Evolutionary conservation across 2,113 vertebrate genomes (phyloP), one percentile per base, ranked within the genome.

Genomic region (Motacilla tschutschensis): DNA sequence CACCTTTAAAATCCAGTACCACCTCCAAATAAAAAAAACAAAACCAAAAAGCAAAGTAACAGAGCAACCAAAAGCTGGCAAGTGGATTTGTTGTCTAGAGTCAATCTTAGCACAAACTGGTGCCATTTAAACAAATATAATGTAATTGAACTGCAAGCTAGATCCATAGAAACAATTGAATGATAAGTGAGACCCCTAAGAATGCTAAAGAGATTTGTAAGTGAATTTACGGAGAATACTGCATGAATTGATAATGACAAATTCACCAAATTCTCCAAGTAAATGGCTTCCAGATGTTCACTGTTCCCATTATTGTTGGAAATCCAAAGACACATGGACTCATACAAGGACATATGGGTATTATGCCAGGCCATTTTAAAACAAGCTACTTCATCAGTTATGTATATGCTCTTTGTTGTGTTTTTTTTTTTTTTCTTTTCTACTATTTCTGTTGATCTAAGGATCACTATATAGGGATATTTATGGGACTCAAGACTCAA

Each of bases 201-300:
- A 89, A 89, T 43, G 62, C 58, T 71, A 8, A 50, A 60, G 72
- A 91, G 59, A 82, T 83, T 48, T 5, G 3, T 83, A 65, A 69
- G 58, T 83, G 62, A 78, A n/a, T 84, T 89, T 78, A 33, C 43
- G 82, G 40, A 48, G n/a, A 80, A 89, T 80, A 38, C 26, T 71
- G 40, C 44, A 78, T 78, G 38, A 91, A 83, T 75, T 78, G 17
- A 83, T 80, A 89, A 70, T 35, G 36, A 60, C 43, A 62, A 78
- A 91, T 31, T 70, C 55, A 41, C 38, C 31, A 79, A 65, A 82
- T 81, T 91, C 28, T 78, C 66, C 59, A 36, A 51, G 13, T 65
- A 79, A 92, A 83, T 72, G 33, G 4, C 31, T 83, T 95, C 77
- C 80, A 73, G 69, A 83, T 72, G 43, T 79, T 92, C 24, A 41